Conservation (phyloP, 1,140 invertebrate species). For the Polypedilum pembai region DNA sequence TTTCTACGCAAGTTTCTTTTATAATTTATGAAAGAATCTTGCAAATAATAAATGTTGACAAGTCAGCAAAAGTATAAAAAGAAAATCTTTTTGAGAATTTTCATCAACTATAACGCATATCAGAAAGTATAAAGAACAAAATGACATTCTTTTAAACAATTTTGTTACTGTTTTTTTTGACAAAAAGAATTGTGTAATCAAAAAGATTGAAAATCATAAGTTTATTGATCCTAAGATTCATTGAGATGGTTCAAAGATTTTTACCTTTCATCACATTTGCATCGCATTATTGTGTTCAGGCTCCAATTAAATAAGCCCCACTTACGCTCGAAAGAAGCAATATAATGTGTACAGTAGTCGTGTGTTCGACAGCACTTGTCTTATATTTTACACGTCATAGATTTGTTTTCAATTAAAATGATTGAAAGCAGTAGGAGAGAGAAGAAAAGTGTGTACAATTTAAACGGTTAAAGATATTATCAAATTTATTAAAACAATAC, state of each 20-base stretch:
- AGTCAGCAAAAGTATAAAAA: not conserved
- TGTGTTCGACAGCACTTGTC: slow-evolving; percentile 79
- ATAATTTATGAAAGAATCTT: not conserved
- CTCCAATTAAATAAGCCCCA: slow-evolving; percentile 78
- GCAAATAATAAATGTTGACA: not conserved
- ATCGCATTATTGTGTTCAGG: slow-evolving; percentile 78
- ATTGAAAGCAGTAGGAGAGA: not conserved
- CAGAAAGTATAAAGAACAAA: not conserved
- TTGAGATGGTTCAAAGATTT: not conserved
- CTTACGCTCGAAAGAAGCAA: slow-evolving; percentile 64
- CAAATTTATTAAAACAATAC: not conserved
- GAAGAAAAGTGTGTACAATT: not conserved
- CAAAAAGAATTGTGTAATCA: not conserved
- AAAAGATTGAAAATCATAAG: not conserved
- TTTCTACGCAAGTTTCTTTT: not conserved
- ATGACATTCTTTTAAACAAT: not conserved
- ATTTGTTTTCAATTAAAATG: too few relatives aligned
- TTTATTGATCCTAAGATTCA: not conserved
- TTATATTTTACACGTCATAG: slow-evolving; percentile 40
- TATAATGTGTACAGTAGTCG: slow-evolving; percentile 75
- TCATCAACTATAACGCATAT: not conserved
- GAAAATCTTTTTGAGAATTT: not conserved
- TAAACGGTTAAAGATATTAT: too few relatives aligned
- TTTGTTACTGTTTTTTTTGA: not conserved
- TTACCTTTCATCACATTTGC: slow-evolving; percentile 79